These are phyloP conservation scores for Stratiomys singularior DNA, from an alignment of 2,888 invertebrate species.

Conservation along the genomic window DNA sequence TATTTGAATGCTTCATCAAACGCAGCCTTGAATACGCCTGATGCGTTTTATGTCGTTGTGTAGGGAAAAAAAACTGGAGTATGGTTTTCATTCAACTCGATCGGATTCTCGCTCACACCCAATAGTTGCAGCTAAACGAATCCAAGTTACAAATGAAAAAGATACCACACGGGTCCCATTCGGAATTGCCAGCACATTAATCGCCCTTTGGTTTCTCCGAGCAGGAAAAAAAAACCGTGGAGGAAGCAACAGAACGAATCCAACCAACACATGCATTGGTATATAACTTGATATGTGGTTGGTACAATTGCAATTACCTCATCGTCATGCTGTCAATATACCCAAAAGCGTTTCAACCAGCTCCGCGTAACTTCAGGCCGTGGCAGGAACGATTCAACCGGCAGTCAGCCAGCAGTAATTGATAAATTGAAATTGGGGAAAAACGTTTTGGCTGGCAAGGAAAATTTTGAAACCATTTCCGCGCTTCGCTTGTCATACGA, in stretches of 20 bases:
- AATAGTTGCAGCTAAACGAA: not conserved
- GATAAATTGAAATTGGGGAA: slow-evolving; percentile 4
- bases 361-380: not conserved
- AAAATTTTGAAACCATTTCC: not conserved
- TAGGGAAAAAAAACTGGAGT: not conserved
- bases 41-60: not conserved
- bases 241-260: too few relatives aligned
- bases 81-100: not conserved
- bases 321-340: slow-evolving; percentile 24
- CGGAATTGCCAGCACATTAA: too few relatives aligned
- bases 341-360: slow-evolving; percentile 1
- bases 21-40: not conserved
- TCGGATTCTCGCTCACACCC: not conserved
- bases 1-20: not conserved
- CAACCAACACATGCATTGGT: too few relatives aligned
- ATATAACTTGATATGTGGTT: not conserved
- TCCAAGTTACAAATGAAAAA: not conserved
- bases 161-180: too few relatives aligned
- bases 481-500: not conserved
- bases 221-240: too few relatives aligned
- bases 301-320: slow-evolving; percentile 33
- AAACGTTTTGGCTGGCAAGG: not conserved
- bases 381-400: not conserved
- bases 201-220: too few relatives aligned
- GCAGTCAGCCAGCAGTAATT: not conserved